phyloP scores from a whole-genome alignment of 2,113 vertebrate genomes.

The Myxocyprinus asiaticus region DNA sequence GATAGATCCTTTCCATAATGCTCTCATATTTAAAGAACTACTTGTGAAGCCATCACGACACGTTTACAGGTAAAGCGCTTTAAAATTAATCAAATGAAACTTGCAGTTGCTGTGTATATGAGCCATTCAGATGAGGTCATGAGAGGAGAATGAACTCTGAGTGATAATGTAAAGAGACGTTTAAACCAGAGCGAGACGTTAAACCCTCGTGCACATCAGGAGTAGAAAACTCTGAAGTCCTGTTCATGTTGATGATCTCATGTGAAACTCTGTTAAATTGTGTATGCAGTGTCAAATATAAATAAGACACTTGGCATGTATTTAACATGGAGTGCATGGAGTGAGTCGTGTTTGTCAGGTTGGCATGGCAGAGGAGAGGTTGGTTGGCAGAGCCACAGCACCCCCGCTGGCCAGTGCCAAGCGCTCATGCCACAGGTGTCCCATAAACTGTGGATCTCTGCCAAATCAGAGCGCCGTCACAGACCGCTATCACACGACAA shows the following conservation, averaged over 20 bases:
- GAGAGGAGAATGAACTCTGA: background rate
- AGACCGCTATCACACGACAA: constrained; percentile 35
- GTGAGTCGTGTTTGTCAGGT: background rate
- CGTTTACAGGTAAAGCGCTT: background rate
- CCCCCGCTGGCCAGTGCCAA: constrained; percentile 17
- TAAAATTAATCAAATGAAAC: background rate
- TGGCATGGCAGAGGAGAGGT: background rate
- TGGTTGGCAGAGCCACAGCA: constrained; percentile 24
- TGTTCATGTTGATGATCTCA: background rate
- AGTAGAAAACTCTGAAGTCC: background rate
- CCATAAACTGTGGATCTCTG: constrained; percentile 26
- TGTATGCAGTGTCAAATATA: no score
- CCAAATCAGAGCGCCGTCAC: constrained; percentile 37
- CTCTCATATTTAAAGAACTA: background rate
- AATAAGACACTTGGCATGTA: no score
- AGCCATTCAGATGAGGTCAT: background rate
- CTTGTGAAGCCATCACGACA: background rate
- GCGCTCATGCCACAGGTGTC: constrained; percentile 48
- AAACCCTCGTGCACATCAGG: no score
- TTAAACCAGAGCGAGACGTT: no score
- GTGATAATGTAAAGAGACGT: background rate
- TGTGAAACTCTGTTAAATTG: no score
- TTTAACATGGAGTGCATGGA: no score
- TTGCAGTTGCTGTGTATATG: no score
- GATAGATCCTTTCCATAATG: constrained; percentile 18